Evolutionary conservation across 2,888 invertebrate genomes (phyloP), one percentile per base, ranked within the genome.

Genomic region (Sycophila texana): DNA sequence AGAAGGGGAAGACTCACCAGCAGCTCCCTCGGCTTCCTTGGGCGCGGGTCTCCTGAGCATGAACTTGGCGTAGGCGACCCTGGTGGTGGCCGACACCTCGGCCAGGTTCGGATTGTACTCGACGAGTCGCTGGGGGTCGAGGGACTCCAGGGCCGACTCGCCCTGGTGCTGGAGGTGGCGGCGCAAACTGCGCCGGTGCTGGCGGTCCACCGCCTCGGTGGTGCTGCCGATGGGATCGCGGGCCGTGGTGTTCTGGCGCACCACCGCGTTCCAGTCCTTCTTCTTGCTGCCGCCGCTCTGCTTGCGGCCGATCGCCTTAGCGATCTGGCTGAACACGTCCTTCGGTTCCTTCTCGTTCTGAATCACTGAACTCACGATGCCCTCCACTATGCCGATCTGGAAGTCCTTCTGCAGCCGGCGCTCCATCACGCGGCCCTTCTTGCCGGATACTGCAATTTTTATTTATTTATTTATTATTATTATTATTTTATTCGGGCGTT

Each of bases 51-150:
- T 94, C 87, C 93, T 94, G 81, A 94, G 93, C 94, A 97, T 97
- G 88, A 97, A 97, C 90, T 96, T 97, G 73, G 96, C 96, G 85
- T 97, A 97, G 0, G 97, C 97, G 18, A 96, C 94, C 84, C 96
- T 92, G 0, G 96, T 95, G 0, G 94, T 94, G 0, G 95, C 95
- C 0, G 96, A 94, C 1, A 96, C 94, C 0, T 93, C 93, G 1
- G 94, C 93, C 51, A 97, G 91, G 84, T 94, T 95, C 0, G 96
- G 96, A 91, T 97, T 97, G 90, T 94, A 96, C 89, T 95, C 95
- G 81, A 96, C 91, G 81, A 97, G 90, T 86, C 94, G 94, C 78
- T 94, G 93, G 1, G 95, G 95, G 86, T 96, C 95, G 86, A 96
- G 93, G 0, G 94, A 93, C 10, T 94, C 92, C 12, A 94, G 91